phyloP scores from a whole-genome alignment of 2,888 invertebrate genomes.

The Napeogenes inachia region DNA sequence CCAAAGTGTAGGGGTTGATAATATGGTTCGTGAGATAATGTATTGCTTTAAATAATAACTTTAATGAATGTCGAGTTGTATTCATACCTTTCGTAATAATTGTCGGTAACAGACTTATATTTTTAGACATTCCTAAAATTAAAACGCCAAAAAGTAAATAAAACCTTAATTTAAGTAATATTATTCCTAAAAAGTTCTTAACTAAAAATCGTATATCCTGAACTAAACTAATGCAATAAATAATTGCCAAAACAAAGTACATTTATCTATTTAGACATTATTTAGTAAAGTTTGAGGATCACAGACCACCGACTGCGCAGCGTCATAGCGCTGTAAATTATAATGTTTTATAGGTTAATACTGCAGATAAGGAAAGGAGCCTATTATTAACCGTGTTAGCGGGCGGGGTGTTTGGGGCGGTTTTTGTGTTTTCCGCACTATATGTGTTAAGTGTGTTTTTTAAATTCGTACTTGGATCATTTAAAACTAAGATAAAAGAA shows the following conservation, averaged over 20 bases:
- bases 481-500: background rate
- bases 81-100: background rate
- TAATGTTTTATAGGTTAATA: conserved; percentile 78
- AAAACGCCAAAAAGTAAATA: background rate
- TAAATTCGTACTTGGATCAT: conserved; percentile 19
- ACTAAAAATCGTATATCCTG: background rate
- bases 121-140: no score
- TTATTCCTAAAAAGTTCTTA: background rate
- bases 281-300: conserved; percentile 50
- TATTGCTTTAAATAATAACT: background rate
- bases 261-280: conserved; percentile 19
- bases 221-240: conserved; percentile 10
- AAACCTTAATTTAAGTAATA: background rate
- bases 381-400: conserved; percentile 73
- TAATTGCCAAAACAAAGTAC: conserved; percentile 12
- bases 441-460: background rate
- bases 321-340: conserved; percentile 74
- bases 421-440: conserved; percentile 26
- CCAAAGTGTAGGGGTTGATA: conserved; percentile 43
- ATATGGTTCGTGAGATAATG: conserved; percentile 2
- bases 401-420: conserved; percentile 38
- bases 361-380: conserved; percentile 75
- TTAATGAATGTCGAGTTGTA: background rate
- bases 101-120: no score
- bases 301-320: conserved; percentile 42